Evolutionary conservation across 37 sponge, comb jelly and placozoan genomes (phyloP).

Genomic region (Lycopodina hypogea): DNA sequence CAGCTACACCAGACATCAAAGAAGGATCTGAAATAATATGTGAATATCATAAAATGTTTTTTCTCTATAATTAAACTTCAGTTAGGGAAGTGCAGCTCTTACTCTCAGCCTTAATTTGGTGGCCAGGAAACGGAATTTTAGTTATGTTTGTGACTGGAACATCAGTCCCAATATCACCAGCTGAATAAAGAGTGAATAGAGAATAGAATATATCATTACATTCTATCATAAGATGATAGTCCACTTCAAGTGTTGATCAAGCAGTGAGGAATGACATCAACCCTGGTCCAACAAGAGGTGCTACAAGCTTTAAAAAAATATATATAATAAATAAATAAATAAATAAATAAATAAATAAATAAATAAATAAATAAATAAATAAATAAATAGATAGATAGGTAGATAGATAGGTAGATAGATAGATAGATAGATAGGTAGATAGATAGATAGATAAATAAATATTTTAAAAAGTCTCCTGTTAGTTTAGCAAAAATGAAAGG

Average conservation of each 20-base stretch:
- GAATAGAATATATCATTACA: too few species aligned
- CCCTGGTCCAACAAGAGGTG: too few species aligned
- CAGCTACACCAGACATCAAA: slow-evolving; percentile 22
- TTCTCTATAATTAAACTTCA: background rate
- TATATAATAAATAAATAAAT: too few species aligned
- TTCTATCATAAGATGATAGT: too few species aligned
- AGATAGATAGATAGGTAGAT: too few species aligned
- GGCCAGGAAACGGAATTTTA: slow-evolving; percentile 53
- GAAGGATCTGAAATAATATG: background rate
- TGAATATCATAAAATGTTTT: background rate
- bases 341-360: too few species aligned
- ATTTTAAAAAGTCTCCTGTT: background rate
- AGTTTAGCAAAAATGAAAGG: too few species aligned
- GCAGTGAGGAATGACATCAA: too few species aligned
- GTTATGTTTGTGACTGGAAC: slow-evolving; percentile 61
- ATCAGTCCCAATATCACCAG: slow-evolving; percentile 46
- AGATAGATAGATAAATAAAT: too few species aligned
- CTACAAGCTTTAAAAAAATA: too few species aligned
- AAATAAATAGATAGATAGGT: background rate
- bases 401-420: too few species aligned
- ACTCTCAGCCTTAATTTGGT: background rate
- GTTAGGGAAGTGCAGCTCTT: background rate
- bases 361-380: background rate
- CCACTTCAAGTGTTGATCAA: too few species aligned
- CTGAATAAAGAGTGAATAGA: slow-evolving; percentile 14